Evolutionary conservation across 2,797 vertebrate genomes (phyloP).

Genomic region (Nothura maculosa): DNA sequence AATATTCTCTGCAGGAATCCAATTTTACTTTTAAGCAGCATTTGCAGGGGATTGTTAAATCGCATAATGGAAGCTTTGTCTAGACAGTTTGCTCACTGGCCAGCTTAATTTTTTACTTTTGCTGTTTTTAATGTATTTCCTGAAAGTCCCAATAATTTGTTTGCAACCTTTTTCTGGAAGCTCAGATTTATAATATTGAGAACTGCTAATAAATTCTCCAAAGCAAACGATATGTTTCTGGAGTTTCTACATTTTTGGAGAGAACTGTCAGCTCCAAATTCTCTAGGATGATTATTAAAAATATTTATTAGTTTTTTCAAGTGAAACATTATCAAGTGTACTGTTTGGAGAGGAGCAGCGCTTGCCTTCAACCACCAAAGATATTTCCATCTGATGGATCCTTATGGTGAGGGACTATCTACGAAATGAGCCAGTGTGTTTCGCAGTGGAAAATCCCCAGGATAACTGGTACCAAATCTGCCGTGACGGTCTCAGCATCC

Average conservation of each 20-base stretch:
- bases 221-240: background rate
- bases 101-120: slow-evolving; percentile 13
- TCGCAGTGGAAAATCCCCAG: background rate
- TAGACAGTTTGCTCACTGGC: slow-evolving; percentile 52
- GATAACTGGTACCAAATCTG: background rate
- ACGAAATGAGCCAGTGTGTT: background rate
- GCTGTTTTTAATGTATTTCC: slow-evolving; percentile 57
- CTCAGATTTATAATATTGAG: slow-evolving; percentile 6
- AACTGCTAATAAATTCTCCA: slow-evolving; percentile 4
- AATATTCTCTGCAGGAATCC: slow-evolving; percentile 37
- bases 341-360: slow-evolving; percentile 32
- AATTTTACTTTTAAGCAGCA: slow-evolving; percentile 47
- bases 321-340: slow-evolving; percentile 26
- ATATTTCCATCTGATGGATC: slow-evolving; percentile 21
- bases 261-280: background rate
- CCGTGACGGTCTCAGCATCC: background rate
- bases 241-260: background rate
- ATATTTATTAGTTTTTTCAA: background rate
- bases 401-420: background rate
- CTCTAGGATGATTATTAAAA: background rate
- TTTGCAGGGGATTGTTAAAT: slow-evolving; percentile 59
- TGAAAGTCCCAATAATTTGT: slow-evolving; percentile 51
- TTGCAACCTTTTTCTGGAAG: slow-evolving; percentile 58
- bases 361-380: background rate
- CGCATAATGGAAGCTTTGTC: slow-evolving; percentile 56